phyloP scores from a whole-genome alignment of 2,888 invertebrate genomes.

The Nomada ruficornis region DNA sequence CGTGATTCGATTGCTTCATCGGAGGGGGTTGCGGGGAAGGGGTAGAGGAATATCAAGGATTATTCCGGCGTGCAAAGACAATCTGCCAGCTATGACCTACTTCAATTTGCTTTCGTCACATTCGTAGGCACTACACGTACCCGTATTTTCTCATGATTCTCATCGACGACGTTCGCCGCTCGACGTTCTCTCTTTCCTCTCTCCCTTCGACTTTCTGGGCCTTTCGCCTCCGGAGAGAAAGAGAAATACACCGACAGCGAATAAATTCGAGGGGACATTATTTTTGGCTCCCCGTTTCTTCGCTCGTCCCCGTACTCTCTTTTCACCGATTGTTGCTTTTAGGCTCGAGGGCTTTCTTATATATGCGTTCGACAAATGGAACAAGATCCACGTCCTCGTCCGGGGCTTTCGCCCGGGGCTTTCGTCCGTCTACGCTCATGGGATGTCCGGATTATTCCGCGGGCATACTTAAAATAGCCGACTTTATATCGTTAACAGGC shows the following conservation, averaged over 20 bases:
- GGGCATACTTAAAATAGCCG: constrained; percentile 26
- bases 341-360: neutral
- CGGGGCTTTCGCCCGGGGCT: neutral
- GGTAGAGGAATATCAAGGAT: constrained; percentile 23
- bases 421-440: constrained; percentile 20
- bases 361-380: constrained; percentile 29
- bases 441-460: constrained; percentile 9
- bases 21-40: constrained; percentile 9
- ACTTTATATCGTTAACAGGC: constrained; percentile 17
- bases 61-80: constrained; percentile 56
- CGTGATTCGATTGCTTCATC: constrained; percentile 6
- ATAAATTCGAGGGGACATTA: constrained; percentile 48
- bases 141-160: constrained; percentile 30
- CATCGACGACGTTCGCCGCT: constrained; percentile 4
- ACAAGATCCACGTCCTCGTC: constrained; percentile 14
- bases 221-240: constrained; percentile 7
- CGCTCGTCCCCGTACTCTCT: neutral
- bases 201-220: neutral
- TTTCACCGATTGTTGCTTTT: constrained; percentile 30
- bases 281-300: constrained; percentile 34
- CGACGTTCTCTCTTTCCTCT: constrained; percentile 4
- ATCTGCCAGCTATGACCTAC: constrained; percentile 73
- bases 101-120: constrained; percentile 58
- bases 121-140: constrained; percentile 51
- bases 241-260: constrained; percentile 9